Evolutionary conservation across 64 coral and sea anemone genomes (phyloP).

Genomic region (Pocillopora verrucosa): DNA sequence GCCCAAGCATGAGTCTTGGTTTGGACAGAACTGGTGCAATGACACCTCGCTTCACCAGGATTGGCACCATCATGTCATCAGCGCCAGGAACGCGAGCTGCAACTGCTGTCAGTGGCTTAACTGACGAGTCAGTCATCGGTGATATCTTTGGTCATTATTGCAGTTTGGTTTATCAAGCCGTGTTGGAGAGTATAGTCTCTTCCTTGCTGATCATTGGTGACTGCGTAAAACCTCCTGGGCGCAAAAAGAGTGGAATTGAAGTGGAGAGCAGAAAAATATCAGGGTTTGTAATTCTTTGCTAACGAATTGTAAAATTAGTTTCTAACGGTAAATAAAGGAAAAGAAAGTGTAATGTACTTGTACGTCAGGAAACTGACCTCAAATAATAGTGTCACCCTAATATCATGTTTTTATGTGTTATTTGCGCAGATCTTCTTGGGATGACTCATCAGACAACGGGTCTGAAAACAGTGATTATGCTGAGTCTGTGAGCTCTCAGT

Average conservation of each 20-base stretch:
- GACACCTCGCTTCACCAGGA: conserved; percentile 59
- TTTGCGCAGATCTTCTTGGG: background rate
- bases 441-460: conserved; percentile 31
- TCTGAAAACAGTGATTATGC: conserved; percentile 33
- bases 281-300: background rate
- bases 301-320: background rate
- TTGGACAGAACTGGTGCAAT: conserved; percentile 38
- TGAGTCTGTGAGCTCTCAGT: background rate
- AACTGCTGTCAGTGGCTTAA: conserved; percentile 92
- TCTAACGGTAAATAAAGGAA: too few species aligned
- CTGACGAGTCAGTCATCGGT: conserved; percentile 95
- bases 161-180: conserved; percentile 85
- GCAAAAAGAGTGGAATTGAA: conserved; percentile 77
- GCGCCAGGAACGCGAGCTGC: conserved; percentile 52
- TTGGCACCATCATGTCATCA: conserved; percentile 77
- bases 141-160: conserved; percentile 98
- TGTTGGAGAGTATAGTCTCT: conserved; percentile 68
- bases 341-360: background rate
- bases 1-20: conserved; percentile 62
- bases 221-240: conserved; percentile 81
- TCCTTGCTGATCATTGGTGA: conserved; percentile 85
- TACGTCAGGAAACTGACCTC: too few species aligned
- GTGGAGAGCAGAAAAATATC: conserved; percentile 18
- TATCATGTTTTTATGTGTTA: background rate
- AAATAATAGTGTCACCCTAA: background rate